Conservation (phyloP, 2,113 vertebrate genomes). For the Puma concolor region DNA sequence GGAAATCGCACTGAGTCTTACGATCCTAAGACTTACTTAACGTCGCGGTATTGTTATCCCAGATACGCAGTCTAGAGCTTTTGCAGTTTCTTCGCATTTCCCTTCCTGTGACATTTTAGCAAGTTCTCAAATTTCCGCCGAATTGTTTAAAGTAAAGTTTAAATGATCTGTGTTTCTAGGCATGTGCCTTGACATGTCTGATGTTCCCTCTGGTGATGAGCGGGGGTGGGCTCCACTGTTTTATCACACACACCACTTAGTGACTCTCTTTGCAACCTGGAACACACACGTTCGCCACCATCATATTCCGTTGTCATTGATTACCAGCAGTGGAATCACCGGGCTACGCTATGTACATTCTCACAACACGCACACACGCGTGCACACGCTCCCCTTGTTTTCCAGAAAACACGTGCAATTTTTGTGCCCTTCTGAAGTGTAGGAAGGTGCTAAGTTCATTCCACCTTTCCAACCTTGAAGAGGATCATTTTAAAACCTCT, state of each 20-base stretch:
- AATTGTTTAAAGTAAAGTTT: not conserved
- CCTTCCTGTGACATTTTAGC: too few species aligned
- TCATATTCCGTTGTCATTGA: accelerated
- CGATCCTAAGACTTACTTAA: not conserved
- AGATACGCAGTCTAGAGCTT: not conserved
- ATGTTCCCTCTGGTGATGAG: not conserved
- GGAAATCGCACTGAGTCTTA: not conserved
- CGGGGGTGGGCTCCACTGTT: accelerated
- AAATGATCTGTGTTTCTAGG: not conserved
- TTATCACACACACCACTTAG: accelerated
- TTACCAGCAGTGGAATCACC: too few species aligned
- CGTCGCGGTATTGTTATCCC: not conserved
- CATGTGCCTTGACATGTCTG: accelerated
- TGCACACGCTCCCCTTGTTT: not conserved
- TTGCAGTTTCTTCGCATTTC: not conserved
- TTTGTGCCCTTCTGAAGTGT: not conserved
- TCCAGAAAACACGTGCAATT: not conserved
- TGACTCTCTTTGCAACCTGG: too few species aligned
- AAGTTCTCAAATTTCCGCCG: not conserved
- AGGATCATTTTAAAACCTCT: not conserved
- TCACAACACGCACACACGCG: not conserved
- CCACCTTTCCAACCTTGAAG: not conserved
- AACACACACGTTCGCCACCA: accelerated
- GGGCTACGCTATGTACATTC: not conserved
- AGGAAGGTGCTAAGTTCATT: too few species aligned